Percentiles rank a stretch among this genome's conserved stretches.
Evolutionary conservation across 2,113 vertebrate species (phyloP).

Genomic region (Prolemur simus): DNA sequence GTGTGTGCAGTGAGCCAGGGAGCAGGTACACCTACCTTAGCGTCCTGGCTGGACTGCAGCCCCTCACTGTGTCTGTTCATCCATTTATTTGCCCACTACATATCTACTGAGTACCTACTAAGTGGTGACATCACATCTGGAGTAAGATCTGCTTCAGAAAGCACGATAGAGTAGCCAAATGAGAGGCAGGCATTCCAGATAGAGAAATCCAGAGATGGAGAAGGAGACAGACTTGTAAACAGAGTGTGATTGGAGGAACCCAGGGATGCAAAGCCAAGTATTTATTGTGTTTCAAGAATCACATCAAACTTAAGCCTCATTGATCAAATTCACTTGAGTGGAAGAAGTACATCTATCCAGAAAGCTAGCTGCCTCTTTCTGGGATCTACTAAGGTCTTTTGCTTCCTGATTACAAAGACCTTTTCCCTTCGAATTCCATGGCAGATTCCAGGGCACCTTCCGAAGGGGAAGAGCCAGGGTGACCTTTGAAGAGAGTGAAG

Average conservation of each 20-base stretch:
- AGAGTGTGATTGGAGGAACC: constrained; percentile 90
- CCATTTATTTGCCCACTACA: not conserved
- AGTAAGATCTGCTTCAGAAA: constrained; percentile 92
- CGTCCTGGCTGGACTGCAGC: not conserved
- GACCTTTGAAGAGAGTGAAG: constrained; percentile 66
- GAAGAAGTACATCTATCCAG: constrained; percentile 84
- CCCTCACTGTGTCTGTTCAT: not conserved
- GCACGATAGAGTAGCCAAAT: constrained; percentile 90
- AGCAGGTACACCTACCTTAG: accelerated
- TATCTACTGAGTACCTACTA: not conserved
- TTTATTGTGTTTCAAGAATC: constrained; percentile 89
- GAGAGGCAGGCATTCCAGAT: constrained; percentile 89
- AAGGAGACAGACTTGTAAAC: constrained; percentile 89
- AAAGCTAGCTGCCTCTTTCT: constrained; percentile 89
- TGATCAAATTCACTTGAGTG: constrained; percentile 85
- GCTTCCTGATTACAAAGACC: constrained; percentile 91
- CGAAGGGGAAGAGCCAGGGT: constrained; percentile 81
- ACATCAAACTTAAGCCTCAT: constrained; percentile 81
- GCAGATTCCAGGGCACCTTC: constrained; percentile 87
- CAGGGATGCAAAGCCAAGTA: constrained; percentile 91
- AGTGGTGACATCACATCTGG: constrained; percentile 91
- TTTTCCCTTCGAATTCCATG: constrained; percentile 94
- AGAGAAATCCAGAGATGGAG: constrained; percentile 88
- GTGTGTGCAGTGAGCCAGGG: not conserved
- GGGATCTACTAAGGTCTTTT: constrained; percentile 92